A percentile compares a stretch with the other conserved stretches of the same genome.
Evolutionary conservation across 2,113 vertebrate species (phyloP).

Genomic region (Phalacrocorax pelagicus): DNA sequence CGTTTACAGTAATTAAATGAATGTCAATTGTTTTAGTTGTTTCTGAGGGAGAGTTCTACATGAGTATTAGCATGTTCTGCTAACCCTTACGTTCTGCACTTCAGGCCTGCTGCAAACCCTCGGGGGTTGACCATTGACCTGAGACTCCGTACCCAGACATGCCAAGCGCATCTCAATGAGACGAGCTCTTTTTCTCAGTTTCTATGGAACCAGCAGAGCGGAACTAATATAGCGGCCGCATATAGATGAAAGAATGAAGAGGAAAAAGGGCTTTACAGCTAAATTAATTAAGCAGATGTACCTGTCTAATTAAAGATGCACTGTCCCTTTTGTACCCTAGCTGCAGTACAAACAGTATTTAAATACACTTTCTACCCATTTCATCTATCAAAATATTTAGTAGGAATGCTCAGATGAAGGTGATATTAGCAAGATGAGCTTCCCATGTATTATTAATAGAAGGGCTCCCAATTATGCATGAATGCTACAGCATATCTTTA

Average conservation of each 20-base stretch:
- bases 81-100: slow-evolving; percentile 75
- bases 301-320: slow-evolving; percentile 73
- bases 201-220: slow-evolving; percentile 71
- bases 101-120: slow-evolving; percentile 59
- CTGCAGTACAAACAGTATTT: slow-evolving; percentile 71
- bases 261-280: slow-evolving; percentile 80
- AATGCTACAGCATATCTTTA: slow-evolving; percentile 37
- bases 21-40: slow-evolving; percentile 73
- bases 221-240: slow-evolving; percentile 83
- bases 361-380: slow-evolving; percentile 62
- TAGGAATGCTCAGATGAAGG: slow-evolving; percentile 59
- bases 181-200: slow-evolving; percentile 53
- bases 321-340: slow-evolving; percentile 60
- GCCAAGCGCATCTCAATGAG: slow-evolving; percentile 79
- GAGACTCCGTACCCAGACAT: slow-evolving; percentile 69
- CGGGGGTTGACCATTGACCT: slow-evolving; percentile 80
- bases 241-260: slow-evolving; percentile 65
- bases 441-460: slow-evolving; percentile 73
- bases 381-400: slow-evolving; percentile 73
- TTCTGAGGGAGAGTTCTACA: slow-evolving; percentile 78
- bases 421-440: slow-evolving; percentile 71
- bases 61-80: slow-evolving; percentile 82
- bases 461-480: slow-evolving; percentile 62
- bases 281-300: slow-evolving; percentile 87
- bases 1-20: slow-evolving; percentile 87